Evolutionary conservation across 2,888 invertebrate genomes (phyloP).

Genomic region (Sphaeridia pumilis): DNA sequence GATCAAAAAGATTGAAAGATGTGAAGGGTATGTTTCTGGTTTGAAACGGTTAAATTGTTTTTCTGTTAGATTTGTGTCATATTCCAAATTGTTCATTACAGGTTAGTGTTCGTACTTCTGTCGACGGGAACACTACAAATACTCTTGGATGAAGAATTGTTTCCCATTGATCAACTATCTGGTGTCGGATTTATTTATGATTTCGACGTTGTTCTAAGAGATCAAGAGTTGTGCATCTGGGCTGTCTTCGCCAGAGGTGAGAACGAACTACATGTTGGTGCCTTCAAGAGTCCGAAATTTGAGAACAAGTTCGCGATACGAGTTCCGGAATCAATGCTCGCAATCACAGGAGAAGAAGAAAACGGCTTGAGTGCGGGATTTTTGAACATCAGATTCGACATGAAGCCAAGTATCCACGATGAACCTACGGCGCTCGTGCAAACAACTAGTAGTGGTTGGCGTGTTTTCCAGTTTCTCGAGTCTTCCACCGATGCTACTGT

Average conservation of each 20-base stretch:
- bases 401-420: constrained; percentile 19
- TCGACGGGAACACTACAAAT: constrained; percentile 25
- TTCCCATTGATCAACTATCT: not conserved
- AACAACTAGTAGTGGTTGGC: constrained; percentile 5
- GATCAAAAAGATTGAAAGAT: constrained; percentile 16
- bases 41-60: too few species aligned
- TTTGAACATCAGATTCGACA: not conserved
- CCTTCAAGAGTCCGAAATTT: constrained; percentile 21
- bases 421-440: constrained; percentile 28
- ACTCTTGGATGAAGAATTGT: constrained; percentile 12
- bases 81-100: too few species aligned
- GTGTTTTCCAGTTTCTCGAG: constrained; percentile 28
- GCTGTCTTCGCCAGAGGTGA: constrained; percentile 15
- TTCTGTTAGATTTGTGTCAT: too few species aligned
- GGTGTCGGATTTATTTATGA: constrained; percentile 19
- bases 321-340: constrained; percentile 9
- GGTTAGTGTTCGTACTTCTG: constrained; percentile 23
- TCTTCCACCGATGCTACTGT: constrained; percentile 29
- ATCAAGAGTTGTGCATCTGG: constrained; percentile 25
- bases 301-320: constrained; percentile 20
- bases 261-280: constrained; percentile 21
- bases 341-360: not conserved
- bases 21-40: constrained; percentile 27
- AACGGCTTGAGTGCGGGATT: not conserved
- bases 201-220: constrained; percentile 19